phyloP scores from a whole-genome alignment of 2,113 vertebrate species.

The Mastomys coucha region DNA sequence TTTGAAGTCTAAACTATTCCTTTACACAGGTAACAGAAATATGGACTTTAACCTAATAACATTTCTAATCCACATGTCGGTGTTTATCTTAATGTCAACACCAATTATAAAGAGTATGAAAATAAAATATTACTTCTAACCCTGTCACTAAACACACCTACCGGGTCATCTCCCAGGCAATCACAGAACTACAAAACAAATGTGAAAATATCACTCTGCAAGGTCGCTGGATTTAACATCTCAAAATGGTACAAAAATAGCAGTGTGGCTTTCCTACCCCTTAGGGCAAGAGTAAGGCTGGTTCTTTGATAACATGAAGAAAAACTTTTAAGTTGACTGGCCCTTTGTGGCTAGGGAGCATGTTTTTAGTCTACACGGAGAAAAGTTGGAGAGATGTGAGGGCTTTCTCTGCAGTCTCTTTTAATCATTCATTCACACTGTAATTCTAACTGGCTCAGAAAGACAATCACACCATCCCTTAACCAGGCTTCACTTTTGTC shows the following conservation, averaged over 20 bases:
- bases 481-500: background rate
- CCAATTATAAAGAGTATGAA: slow-evolving; percentile 28
- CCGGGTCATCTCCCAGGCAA: slow-evolving; percentile 6
- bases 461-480: background rate
- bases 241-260: slow-evolving; percentile 64
- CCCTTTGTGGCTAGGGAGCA: background rate
- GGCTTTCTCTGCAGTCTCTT: slow-evolving; percentile 21
- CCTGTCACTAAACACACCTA: slow-evolving; percentile 25
- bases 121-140: slow-evolving; percentile 47
- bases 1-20: slow-evolving; percentile 47
- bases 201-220: slow-evolving; percentile 51
- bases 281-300: slow-evolving; percentile 6
- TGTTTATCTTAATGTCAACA: slow-evolving; percentile 49
- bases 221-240: slow-evolving; percentile 66
- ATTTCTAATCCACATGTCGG: slow-evolving; percentile 29
- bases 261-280: background rate
- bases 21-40: slow-evolving; percentile 14
- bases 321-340: slow-evolving; percentile 55
- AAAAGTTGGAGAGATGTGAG: background rate
- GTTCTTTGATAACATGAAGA: slow-evolving; percentile 45
- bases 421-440: slow-evolving; percentile 30
- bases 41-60: slow-evolving; percentile 44
- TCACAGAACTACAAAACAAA: slow-evolving; percentile 45
- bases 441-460: slow-evolving; percentile 6
- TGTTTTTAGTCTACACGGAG: slow-evolving; percentile 15